These are phyloP conservation scores for Amblyopsis rosae DNA, from an alignment of 2,113 vertebrate genomes.

Conservation along the genomic window DNA sequence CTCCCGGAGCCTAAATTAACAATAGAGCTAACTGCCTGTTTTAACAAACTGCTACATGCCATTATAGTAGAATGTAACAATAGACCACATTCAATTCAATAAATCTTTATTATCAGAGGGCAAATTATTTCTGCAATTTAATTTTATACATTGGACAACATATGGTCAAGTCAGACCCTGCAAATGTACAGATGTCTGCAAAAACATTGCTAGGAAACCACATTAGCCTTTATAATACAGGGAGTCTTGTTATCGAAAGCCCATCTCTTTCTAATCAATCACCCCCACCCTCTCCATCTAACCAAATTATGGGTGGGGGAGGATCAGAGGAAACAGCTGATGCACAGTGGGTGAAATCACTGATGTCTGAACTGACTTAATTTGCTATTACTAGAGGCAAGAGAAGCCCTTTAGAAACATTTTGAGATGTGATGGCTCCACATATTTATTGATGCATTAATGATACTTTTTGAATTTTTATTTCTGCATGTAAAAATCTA, in stretches of 20 bases:
- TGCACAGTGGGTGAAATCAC: conserved; percentile 63
- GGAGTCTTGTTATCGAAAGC: conserved; percentile 24
- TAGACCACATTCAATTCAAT: too few species aligned
- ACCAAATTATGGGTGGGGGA: conserved; percentile 69
- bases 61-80: neutral
- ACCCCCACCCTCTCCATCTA: conserved; percentile 39
- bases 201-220: conserved; percentile 1
- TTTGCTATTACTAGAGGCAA: conserved; percentile 19
- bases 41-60: conserved; percentile 16
- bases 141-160: conserved; percentile 28
- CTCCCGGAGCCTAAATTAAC: conserved; percentile 5
- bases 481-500: too few species aligned
- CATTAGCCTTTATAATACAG: conserved; percentile 16
- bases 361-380: conserved; percentile 42
- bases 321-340: conserved; percentile 69
- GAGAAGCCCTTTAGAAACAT: neutral
- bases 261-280: conserved; percentile 53
- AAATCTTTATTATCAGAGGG: too few species aligned
- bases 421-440: too few species aligned
- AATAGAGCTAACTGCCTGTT: conserved; percentile 12
- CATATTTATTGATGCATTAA: too few species aligned
- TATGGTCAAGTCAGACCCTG: conserved; percentile 25
- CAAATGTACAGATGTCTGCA: neutral
- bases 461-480: too few species aligned
- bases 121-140: too few species aligned